phyloP scores from a whole-genome alignment of 1,140 invertebrate genomes.

The Diuraphis noxia region DNA sequence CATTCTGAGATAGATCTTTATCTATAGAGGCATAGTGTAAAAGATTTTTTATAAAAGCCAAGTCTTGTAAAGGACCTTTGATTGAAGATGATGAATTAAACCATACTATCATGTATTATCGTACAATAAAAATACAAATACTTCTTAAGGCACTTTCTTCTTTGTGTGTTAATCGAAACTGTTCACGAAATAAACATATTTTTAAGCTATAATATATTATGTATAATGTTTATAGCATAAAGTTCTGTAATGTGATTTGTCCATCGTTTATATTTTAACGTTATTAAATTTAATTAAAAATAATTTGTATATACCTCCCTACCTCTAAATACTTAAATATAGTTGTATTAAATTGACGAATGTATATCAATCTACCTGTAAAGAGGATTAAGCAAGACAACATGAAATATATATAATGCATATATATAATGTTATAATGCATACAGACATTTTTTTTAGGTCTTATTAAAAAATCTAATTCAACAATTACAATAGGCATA shows the following conservation, averaged over 20 bases:
- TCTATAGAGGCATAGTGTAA: neutral
- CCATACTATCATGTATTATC: slow-evolving; percentile 56
- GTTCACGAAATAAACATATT: no score
- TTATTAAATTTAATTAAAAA: neutral
- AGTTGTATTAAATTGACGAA: neutral
- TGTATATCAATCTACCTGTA: neutral
- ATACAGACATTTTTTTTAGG: no score
- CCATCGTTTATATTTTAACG: neutral
- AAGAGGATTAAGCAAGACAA: neutral
- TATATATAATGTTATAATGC: neutral
- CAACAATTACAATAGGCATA: no score
- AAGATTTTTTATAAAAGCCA: slow-evolving; percentile 50
- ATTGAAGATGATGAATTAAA: slow-evolving; percentile 52
- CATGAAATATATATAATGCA: neutral
- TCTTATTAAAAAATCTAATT: no score
- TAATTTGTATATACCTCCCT: neutral
- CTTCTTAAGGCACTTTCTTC: no score
- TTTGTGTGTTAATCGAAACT: no score
- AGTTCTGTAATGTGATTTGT: neutral
- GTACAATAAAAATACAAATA: slow-evolving; percentile 47
- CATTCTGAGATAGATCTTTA: no score
- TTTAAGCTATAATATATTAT: no score
- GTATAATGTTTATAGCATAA: neutral
- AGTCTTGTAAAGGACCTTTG: slow-evolving; percentile 50
- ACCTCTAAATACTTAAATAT: neutral